Evolutionary conservation across 1,140 invertebrate species (phyloP).

Genomic region (Drosophila busckii): DNA sequence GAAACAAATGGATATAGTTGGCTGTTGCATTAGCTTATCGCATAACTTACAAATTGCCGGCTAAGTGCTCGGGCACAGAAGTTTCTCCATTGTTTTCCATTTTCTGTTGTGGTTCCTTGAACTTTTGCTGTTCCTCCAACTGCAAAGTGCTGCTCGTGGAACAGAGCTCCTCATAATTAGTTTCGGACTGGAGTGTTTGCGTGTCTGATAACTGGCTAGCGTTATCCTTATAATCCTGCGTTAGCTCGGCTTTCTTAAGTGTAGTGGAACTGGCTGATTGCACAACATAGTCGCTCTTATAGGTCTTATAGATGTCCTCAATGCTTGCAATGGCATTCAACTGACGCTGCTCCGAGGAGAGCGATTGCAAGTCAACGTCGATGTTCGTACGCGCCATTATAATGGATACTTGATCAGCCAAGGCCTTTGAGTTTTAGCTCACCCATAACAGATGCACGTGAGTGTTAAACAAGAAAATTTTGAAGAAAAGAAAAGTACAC

Average conservation of each 20-base stretch:
- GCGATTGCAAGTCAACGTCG: background rate
- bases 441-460: constrained; percentile 23
- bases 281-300: constrained; percentile 2
- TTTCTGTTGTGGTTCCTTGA: too few species aligned
- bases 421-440: constrained; percentile 1
- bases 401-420: constrained; percentile 1
- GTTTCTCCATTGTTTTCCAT: too few species aligned
- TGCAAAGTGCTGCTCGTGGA: too few species aligned
- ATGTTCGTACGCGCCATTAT: constrained; percentile 4
- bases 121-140: too few species aligned
- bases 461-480: constrained; percentile 14
- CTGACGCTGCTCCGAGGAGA: constrained; percentile 1
- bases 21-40: too few species aligned
- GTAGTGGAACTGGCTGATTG: constrained; percentile 1
- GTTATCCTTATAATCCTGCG: too few species aligned
- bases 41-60: too few species aligned
- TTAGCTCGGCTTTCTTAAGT: background rate
- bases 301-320: constrained; percentile 21
- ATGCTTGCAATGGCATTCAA: background rate
- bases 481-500: background rate
- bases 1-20: too few species aligned
- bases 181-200: too few species aligned
- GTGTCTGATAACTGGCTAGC: too few species aligned
- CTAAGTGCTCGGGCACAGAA: too few species aligned
- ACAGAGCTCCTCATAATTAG: too few species aligned